Evolutionary conservation across 92 coral and sea anemone genomes (phyloP), one percentile per base, ranked within the genome.

Genomic region (Porites rus): DNA sequence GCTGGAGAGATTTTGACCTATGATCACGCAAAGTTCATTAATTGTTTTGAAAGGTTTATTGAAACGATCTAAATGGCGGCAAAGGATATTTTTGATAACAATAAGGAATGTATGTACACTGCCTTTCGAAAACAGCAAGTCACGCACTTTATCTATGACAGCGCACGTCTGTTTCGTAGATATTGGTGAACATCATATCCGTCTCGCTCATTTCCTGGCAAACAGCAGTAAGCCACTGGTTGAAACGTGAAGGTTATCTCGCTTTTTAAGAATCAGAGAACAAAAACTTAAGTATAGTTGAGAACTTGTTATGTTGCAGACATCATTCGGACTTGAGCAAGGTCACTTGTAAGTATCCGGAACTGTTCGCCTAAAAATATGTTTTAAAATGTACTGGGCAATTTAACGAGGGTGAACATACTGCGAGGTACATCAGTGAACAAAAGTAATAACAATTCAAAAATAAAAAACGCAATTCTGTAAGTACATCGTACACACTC

Each of bases 141-240:
- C 77, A 81, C 86, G 69, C 86, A 81, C 71, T 43, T 61, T 7
- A 7, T 17, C 52, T n/a, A 21, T 50, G 25, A 28, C 86, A 69
- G 38, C 78, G 69, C 65, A 10, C 21, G 77, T 70, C 86, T 81
- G 86, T 81, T 81, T 54, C 43, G 28, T 56, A 56, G 71, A 81
- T 70, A 69, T 69, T 69, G 38, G 20, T 10, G 19, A 38, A 81
- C 60, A 50, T 56, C 69, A 25, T 69, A 25, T 20, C n/a, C n/a
- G 31, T 81, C 86, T 17, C 7, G 51, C 19, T 70, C 59, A 69
- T 81, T 28, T 69, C 59, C 21, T 12, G 69, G 78, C 11, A 28
- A 81, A 28, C 54, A 25, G 69, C 4, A 80, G 66, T 17, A 53
- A 10, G 69, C 74, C 51, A 79, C 8, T 65, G 50, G 84, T 51